Percentiles rank a stretch among this genome's conserved stretches.
Evolutionary conservation across 1,140 invertebrate species (phyloP).

Genomic region (Drosophila micromelanica): DNA sequence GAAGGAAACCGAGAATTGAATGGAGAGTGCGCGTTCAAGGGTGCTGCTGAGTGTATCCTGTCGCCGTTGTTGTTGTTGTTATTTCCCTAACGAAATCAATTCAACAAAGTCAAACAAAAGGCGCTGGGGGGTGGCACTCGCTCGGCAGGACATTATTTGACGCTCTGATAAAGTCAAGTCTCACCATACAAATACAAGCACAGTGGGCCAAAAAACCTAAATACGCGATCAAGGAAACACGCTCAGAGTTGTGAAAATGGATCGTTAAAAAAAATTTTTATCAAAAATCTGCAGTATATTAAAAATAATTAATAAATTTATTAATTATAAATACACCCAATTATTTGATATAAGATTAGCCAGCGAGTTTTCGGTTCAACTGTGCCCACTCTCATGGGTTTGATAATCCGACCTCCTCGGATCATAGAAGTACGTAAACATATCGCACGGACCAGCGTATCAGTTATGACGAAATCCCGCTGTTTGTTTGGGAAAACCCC

Average conservation of each 20-base stretch:
- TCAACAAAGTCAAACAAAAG: slow-evolving; percentile 80
- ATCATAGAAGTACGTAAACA: slow-evolving; percentile 45
- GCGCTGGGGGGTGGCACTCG: slow-evolving; percentile 39
- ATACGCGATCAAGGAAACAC: no score
- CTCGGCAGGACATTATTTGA: slow-evolving; percentile 32
- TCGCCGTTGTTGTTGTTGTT: slow-evolving; percentile 43
- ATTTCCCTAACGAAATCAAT: slow-evolving; percentile 78
- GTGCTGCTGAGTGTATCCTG: slow-evolving; percentile 46
- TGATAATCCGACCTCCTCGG: slow-evolving; percentile 9
- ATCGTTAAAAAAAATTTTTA: no score
- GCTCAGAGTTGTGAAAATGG: no score
- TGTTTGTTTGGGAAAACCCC: slow-evolving; percentile 60
- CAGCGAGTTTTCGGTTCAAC: not conserved
- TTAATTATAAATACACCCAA: no score
- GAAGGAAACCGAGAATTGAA: slow-evolving; percentile 15
- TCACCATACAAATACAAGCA: slow-evolving; percentile 16
- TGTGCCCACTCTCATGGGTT: not conserved
- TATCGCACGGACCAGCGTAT: slow-evolving; percentile 34
- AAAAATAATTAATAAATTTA: no score
- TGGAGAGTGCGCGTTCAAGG: slow-evolving; percentile 58
- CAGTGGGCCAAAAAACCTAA: slow-evolving; percentile 39
- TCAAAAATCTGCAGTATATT: no score
- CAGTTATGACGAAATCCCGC: slow-evolving; percentile 67
- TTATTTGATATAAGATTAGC: no score
- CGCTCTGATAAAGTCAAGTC: slow-evolving; percentile 73